phyloP scores from a whole-genome alignment of 2,888 invertebrate genomes.

The Drosophila testacea region DNA sequence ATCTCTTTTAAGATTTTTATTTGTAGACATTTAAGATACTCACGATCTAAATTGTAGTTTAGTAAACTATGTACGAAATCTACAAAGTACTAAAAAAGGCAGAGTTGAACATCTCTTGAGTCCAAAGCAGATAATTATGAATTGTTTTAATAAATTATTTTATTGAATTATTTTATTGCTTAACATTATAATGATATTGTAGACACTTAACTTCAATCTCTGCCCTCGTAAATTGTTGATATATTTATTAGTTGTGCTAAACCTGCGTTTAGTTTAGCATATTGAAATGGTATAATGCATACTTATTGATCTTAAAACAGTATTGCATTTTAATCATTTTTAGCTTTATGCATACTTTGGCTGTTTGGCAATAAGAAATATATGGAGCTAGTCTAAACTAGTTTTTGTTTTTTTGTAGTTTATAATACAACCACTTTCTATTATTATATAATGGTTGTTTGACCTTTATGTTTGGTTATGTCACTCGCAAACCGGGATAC shows the following conservation, averaged over 20 bases:
- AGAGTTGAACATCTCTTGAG: no score
- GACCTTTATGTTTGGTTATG: slow-evolving; percentile 16
- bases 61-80: no score
- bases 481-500: not conserved
- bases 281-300: not conserved
- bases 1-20: no score
- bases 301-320: slow-evolving; percentile 9
- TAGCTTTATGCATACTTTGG: slow-evolving; percentile 11
- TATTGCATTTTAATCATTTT: slow-evolving; percentile 1
- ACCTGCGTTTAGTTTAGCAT: slow-evolving; percentile 10
- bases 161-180: not conserved
- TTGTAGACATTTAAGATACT: no score
- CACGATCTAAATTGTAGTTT: no score
- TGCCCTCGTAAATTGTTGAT: slow-evolving; percentile 1
- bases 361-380: slow-evolving; percentile 17
- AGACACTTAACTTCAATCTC: not conserved
- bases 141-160: not conserved
- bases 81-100: no score
- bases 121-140: no score
- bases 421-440: slow-evolving; percentile 6
- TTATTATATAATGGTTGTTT: slow-evolving; percentile 10
- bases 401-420: slow-evolving; percentile 10
- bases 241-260: not conserved
- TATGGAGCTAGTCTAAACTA: slow-evolving; percentile 16
- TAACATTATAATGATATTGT: no score